phyloP scores from a whole-genome alignment of 1,140 invertebrate species.

The Berghia stephanieae region DNA sequence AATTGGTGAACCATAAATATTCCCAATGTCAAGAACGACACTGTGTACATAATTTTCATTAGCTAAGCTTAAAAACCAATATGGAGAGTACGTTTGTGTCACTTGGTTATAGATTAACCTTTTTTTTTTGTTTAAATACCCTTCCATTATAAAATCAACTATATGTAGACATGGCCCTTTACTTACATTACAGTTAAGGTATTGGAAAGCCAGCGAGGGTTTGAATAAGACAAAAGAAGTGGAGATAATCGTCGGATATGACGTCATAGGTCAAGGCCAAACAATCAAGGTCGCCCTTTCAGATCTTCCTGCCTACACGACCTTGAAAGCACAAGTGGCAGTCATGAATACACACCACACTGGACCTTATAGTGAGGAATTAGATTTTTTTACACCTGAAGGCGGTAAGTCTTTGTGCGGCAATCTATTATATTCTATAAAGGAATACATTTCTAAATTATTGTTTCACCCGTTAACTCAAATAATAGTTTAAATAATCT shows the following conservation, averaged over 20 bases:
- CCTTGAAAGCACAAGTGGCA: constrained; percentile 88
- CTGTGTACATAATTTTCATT: too few relatives aligned
- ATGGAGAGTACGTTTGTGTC: too few relatives aligned
- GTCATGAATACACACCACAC: constrained; percentile 91
- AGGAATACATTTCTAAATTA: too few relatives aligned
- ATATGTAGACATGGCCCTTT: too few relatives aligned
- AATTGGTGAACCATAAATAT: too few relatives aligned
- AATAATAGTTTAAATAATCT: too few relatives aligned
- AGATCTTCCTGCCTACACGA: constrained; percentile 75
- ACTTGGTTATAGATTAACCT: too few relatives aligned
- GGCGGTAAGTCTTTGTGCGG: constrained; percentile 60
- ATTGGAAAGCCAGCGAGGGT: constrained; percentile 62
- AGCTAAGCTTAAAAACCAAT: too few relatives aligned
- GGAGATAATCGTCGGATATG: constrained; percentile 52
- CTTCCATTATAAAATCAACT: too few relatives aligned
- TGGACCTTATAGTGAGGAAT: constrained; percentile 85
- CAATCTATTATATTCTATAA: background rate
- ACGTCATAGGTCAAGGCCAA: constrained; percentile 43
- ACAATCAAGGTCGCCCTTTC: constrained; percentile 53
- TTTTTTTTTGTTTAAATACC: too few relatives aligned
- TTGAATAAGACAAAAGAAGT: constrained; percentile 57
- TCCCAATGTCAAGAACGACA: too few relatives aligned
- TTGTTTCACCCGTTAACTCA: too few relatives aligned
- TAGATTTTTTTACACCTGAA: constrained; percentile 90
- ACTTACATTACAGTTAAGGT: constrained; percentile 59